Evolutionary conservation across 2,113 vertebrate species (phyloP), one percentile per base, ranked within the genome.

Genomic region (Burhinus oedicnemus): DNA sequence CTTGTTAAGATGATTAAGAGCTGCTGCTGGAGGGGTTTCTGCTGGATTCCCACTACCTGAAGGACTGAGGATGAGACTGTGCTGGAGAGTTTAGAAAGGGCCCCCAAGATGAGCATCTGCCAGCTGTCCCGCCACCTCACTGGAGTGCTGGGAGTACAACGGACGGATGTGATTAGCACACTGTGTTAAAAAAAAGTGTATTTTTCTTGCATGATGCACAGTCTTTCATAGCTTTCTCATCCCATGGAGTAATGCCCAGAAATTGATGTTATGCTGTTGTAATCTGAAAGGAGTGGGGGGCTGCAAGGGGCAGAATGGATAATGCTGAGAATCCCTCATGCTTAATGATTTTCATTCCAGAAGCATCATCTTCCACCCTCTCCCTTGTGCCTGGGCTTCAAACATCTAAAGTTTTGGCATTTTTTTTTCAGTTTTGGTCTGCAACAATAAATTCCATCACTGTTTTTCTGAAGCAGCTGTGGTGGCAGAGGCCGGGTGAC

Each of bases 231-330:
- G 91, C 65, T 87, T 72, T 85, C 89, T 95, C 96, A 95, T 91
- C 57, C 92, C 57, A 3, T 92, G 94, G 94, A 97, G 25, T 45
- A 57, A 42, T 92, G 96, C 96, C 95, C 87, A 92, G 94, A 61
- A 91, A 36, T 3, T 23, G 89, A 91, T 96, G 78, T 55, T 85
- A 8, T 19, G 61, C 89, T 85, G 40, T 18, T 68, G 64, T 29
- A 60, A 76, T 76, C 0, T 2, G 66, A 92, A 82, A 78, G 40
- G 66, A 87, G 51, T 0, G 0, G 32, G 45, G 61, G 40, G 57
- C 36, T 15, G 3, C 52, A 60, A 32, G 72, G 76, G 86, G 49
- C 57, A 79, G 79, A 60, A 19, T 6, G 61, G 60, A 27, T 86
- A 23, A 40, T 91, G 74, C 76, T 8, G 34, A 89, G 57, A 81